A percentile compares a stretch with the other conserved stretches of the same genome.
Evolutionary conservation across 2,113 vertebrate genomes (phyloP).

Genomic region (Channa argus): DNA sequence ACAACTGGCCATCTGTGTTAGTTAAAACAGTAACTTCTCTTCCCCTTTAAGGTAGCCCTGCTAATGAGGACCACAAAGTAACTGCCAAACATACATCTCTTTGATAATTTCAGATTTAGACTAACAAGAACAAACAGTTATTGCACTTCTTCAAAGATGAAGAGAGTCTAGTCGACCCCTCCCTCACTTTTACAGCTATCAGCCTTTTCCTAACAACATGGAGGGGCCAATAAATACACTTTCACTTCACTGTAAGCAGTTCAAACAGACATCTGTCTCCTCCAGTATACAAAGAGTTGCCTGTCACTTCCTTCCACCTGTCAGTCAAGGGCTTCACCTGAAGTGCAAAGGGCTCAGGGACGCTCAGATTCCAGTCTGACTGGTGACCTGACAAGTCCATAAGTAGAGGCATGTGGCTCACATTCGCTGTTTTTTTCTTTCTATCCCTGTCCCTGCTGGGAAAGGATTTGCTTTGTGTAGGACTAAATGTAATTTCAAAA

Average conservation of each 20-base stretch:
- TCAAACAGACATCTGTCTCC: slow-evolving; percentile 16
- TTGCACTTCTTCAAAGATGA: too few species aligned
- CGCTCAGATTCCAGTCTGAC: background rate
- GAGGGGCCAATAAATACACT: background rate
- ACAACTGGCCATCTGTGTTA: slow-evolving; percentile 74
- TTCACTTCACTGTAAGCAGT: slow-evolving; percentile 7
- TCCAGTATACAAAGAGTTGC: background rate
- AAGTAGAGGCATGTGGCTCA: background rate
- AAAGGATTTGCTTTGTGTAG: background rate
- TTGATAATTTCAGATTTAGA: slow-evolving; percentile 15
- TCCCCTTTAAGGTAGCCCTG: slow-evolving; percentile 42
- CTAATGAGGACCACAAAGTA: slow-evolving; percentile 45
- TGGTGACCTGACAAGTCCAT: slow-evolving; percentile 5
- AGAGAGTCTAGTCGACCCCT: too few species aligned
- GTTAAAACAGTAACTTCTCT: slow-evolving; percentile 43
- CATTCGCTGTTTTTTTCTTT: background rate
- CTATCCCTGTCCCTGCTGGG: background rate
- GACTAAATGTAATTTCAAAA: slow-evolving; percentile 14
- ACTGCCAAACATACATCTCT: slow-evolving; percentile 24
- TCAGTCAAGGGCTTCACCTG: slow-evolving; percentile 1
- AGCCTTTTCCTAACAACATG: background rate
- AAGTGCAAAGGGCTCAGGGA: background rate
- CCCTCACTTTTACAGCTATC: too few species aligned
- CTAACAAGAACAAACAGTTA: background rate
- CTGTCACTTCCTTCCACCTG: slow-evolving; percentile 5